Evolutionary conservation across 2,797 vertebrate genomes (phyloP).

Genomic region (Margarornis squamiger): DNA sequence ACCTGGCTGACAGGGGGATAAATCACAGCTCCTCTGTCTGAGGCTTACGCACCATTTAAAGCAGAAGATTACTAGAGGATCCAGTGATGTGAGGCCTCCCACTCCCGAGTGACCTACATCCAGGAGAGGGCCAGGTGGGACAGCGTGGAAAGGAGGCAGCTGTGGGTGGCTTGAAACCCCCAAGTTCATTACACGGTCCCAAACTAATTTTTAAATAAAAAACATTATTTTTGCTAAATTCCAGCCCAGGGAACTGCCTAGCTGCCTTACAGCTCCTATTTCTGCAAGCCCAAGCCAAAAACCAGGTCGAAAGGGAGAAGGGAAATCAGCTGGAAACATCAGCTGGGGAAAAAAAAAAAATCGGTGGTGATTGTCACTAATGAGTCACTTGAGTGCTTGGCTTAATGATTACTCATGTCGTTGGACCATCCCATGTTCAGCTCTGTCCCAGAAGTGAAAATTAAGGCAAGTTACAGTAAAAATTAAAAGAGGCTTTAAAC

Average conservation of each 20-base stretch:
- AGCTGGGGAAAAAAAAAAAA: background rate
- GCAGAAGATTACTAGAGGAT: constrained; percentile 21
- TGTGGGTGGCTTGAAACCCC: background rate
- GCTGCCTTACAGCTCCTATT: background rate
- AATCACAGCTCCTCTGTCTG: background rate
- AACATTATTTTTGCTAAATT: background rate
- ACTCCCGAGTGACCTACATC: constrained; percentile 26
- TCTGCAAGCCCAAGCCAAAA: background rate
- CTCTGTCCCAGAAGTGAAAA: background rate
- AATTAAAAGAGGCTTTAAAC: background rate
- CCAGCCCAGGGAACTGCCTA: background rate
- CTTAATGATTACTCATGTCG: background rate
- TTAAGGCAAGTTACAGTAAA: background rate
- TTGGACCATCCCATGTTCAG: background rate
- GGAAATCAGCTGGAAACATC: background rate
- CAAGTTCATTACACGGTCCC: background rate
- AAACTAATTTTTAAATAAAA: background rate
- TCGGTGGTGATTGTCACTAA: background rate
- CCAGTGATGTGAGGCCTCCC: background rate
- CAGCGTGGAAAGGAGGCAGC: background rate
- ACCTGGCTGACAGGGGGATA: background rate
- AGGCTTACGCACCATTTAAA: background rate
- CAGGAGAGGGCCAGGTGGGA: background rate
- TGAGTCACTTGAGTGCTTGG: constrained; percentile 3
- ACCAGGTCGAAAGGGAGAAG: background rate